phyloP scores from a whole-genome alignment of 64 coral and sea anemone genomes.

The Montipora sp. region DNA sequence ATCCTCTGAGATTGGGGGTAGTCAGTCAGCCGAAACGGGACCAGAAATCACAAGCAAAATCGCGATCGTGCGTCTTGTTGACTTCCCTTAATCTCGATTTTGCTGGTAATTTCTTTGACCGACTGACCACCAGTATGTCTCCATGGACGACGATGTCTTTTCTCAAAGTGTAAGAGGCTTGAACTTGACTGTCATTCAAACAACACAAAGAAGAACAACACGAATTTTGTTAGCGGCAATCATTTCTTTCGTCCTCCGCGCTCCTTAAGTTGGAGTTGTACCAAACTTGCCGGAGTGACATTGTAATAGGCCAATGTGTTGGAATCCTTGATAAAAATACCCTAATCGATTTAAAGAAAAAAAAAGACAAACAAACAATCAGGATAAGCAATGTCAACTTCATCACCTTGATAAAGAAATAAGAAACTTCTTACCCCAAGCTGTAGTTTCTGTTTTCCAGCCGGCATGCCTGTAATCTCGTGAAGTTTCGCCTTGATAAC shows the following conservation, averaged over 20 bases:
- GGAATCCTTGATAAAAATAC: constrained; percentile 97
- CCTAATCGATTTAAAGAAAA: constrained; percentile 43
- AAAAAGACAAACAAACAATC: background rate
- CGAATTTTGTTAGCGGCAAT: background rate
- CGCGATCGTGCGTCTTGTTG: too few species aligned
- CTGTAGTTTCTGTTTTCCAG: constrained; percentile 97
- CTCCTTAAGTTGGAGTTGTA: constrained; percentile 94
- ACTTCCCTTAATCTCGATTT: too few species aligned
- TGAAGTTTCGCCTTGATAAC: constrained; percentile 99
- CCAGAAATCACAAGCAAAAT: too few species aligned
- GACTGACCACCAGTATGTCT: too few species aligned
- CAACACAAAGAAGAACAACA: too few species aligned
- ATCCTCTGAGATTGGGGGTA: too few species aligned
- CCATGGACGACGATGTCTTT: too few species aligned
- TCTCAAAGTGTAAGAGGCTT: too few species aligned
- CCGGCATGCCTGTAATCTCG: constrained; percentile 98
- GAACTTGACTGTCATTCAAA: too few species aligned
- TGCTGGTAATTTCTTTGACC: too few species aligned
- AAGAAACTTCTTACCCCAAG: constrained; percentile 77
- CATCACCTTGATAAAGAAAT: background rate
- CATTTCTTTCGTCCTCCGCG: constrained; percentile 94
- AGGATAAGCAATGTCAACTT: background rate
- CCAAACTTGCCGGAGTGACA: constrained; percentile 74
- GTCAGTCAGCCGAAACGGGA: too few species aligned
- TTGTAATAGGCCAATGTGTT: constrained; percentile 94